Conservation (phyloP, 2,888 invertebrate genomes). For the Sphecodes monilicornis region DNA sequence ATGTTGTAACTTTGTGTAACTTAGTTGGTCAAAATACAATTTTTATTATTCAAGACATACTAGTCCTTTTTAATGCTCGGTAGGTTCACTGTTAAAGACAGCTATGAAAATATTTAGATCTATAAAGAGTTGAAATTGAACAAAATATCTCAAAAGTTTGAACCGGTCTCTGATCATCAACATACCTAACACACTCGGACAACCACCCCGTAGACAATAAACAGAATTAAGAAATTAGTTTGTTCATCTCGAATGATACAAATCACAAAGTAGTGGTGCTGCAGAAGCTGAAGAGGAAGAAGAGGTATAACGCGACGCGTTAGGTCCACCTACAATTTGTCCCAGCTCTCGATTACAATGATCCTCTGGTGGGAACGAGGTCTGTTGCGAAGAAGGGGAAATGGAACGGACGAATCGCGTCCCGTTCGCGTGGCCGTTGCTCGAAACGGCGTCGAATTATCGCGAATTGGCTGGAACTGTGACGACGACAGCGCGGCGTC, state of each 20-base stretch:
- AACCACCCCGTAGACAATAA: neutral
- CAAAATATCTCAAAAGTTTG: no score
- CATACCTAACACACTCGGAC: no score
- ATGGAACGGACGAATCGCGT: neutral
- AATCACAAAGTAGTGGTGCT: neutral
- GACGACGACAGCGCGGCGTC: conserved; percentile 29
- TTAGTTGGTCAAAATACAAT: no score
- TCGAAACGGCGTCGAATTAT: conserved; percentile 51
- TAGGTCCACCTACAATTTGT: conserved; percentile 45
- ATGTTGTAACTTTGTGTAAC: no score
- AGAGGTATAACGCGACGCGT: conserved; percentile 21
- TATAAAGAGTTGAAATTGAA: no score
- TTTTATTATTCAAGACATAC: no score
- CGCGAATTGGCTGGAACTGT: conserved; percentile 41
- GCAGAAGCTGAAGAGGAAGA: neutral
- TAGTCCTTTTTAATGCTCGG: no score
- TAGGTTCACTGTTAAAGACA: no score
- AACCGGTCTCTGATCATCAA: no score
- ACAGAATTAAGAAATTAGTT: neutral
- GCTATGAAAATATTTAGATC: no score
- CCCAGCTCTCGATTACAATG: conserved; percentile 20
- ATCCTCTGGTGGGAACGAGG: neutral
- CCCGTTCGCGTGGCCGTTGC: conserved; percentile 42
- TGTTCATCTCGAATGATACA: neutral
- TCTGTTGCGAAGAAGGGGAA: neutral